phyloP scores from a whole-genome alignment of 1,140 invertebrate species.

The Bombus turneri region DNA sequence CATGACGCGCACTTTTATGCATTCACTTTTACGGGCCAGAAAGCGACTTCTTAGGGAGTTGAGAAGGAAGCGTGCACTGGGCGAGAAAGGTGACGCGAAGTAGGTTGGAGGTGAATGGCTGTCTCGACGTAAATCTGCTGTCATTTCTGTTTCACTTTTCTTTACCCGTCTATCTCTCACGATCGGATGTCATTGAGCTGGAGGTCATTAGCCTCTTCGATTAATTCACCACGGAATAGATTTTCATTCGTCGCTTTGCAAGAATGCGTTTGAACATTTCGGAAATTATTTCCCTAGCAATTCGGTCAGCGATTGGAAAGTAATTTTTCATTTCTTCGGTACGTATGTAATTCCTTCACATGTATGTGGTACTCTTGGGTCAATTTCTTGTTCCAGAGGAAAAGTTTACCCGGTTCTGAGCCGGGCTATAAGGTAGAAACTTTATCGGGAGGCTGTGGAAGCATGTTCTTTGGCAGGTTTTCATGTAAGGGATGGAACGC shows the following conservation, averaged over 20 bases:
- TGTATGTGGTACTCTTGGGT: neutral
- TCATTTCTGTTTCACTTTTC: slow-evolving; percentile 18
- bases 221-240: neutral
- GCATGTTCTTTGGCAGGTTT: slow-evolving; percentile 23
- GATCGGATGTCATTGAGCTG: neutral
- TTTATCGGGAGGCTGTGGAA: slow-evolving; percentile 20
- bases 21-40: slow-evolving; percentile 71
- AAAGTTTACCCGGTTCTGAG: slow-evolving; percentile 9
- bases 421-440: slow-evolving; percentile 10
- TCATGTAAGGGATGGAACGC: slow-evolving; percentile 10
- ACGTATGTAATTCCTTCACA: neutral
- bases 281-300: neutral
- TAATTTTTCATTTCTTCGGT: neutral
- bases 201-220: neutral
- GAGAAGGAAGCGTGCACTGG: neutral
- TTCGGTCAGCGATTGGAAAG: neutral
- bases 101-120: slow-evolving; percentile 10
- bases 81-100: slow-evolving; percentile 1
- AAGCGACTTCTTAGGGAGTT: slow-evolving; percentile 63
- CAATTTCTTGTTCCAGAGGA: neutral
- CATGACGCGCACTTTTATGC: slow-evolving; percentile 71
- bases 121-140: slow-evolving; percentile 36
- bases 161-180: no score
- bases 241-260: neutral
- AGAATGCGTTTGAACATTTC: neutral